Evolutionary conservation across 2,888 invertebrate species (phyloP), one percentile per base, ranked within the genome.

Genomic region (Euzetes globulus): DNA sequence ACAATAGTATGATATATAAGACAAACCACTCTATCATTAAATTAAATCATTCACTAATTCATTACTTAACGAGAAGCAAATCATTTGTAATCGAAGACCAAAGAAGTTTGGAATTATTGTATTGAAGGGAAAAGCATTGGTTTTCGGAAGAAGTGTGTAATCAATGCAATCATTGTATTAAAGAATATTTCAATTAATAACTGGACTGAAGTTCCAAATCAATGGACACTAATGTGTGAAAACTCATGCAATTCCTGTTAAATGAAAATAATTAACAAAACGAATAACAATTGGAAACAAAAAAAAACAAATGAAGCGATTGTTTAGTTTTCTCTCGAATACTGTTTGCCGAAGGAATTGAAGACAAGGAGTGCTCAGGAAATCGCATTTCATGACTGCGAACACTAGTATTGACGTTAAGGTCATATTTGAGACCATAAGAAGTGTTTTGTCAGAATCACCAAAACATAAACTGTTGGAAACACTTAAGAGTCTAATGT

Each of bases 301-400:
- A 55, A 19, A 27, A 55, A 58, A 60, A 60, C 27, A 60, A 60
- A 29, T 60, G 33, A 60, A 60, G 60, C 60, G 33, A 17, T 60
- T 60, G 60, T 33, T 60, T n/a, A 60, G 60, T 60, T 27, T 58
- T 58, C 6, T 7, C 27, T 27, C 22, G 5, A 52, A 47, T 3
- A 25, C n/a, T 19, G n/a, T 52, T 55, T 63, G 63, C 33, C 68
- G 37, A 17, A 68, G 68, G 68, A 41, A 3, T 65, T 33, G 19
- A 17, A 25, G 41, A 41, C 15, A 27, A 27, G 17, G 19, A 68
- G 68, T 68, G 68, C 68, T 68, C 68, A 68, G 68, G 27, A 27
- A 68, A 68, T 68, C 68, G 68, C 68, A 68, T 68, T 41, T 68
- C 68, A 68, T 68, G 68, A 25, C 22, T 25, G 33, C 22, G 41